These are phyloP conservation scores for Telmatochromis bifrenatus DNA, from an alignment of 2,113 vertebrate species.

Conservation along the genomic window DNA sequence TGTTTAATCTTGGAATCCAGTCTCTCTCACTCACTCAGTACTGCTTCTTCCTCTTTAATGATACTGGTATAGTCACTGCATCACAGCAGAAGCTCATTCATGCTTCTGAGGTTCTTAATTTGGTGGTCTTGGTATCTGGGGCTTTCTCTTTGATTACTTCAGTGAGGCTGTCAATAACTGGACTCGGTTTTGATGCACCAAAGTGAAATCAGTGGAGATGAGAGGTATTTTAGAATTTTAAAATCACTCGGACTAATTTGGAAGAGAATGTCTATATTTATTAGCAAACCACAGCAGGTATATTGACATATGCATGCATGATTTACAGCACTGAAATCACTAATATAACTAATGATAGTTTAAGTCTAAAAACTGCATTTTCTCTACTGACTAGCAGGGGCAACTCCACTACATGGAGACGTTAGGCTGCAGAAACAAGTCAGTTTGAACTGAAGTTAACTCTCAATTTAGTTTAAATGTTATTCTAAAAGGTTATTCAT, in stretches of 20 bases:
- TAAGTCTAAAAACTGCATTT: background rate
- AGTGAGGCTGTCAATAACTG: background rate
- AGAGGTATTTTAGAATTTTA: background rate
- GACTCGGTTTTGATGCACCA: background rate
- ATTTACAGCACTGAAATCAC: background rate
- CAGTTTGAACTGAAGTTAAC: background rate
- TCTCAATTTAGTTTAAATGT: background rate
- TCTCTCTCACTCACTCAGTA: background rate
- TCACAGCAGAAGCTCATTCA: background rate
- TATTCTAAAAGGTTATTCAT: background rate
- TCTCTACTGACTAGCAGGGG: background rate
- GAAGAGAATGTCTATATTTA: background rate
- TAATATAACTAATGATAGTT: background rate
- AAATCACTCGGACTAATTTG: background rate
- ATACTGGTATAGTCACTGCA: background rate
- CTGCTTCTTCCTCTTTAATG: background rate
- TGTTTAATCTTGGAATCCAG: background rate
- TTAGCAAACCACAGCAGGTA: background rate
- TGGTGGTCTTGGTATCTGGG: background rate
- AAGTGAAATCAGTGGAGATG: background rate
- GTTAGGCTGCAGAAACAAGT: background rate
- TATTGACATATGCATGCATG: background rate
- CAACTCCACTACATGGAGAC: background rate
- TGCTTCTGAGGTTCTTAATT: background rate
- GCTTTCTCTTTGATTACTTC: background rate